Conservation (phyloP, 2,113 vertebrate species). For the Polyodon spathula region DNA sequence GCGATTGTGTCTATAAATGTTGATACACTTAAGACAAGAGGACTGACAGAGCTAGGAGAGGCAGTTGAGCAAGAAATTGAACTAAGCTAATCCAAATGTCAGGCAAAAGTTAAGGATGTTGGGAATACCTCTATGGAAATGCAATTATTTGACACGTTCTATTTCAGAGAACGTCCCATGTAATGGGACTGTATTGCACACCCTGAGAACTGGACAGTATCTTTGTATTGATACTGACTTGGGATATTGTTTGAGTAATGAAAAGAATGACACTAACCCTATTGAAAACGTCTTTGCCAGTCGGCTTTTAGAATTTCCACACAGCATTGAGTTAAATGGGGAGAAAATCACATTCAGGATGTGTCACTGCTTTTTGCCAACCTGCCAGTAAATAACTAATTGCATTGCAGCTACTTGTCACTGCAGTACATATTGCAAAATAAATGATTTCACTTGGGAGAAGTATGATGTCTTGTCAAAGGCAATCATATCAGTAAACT, state of each 20-base stretch:
- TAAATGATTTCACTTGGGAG: constrained; percentile 1
- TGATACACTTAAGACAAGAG: background rate
- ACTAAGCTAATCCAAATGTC: background rate
- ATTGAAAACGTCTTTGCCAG: background rate
- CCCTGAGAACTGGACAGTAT: constrained; percentile 8
- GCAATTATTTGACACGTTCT: background rate
- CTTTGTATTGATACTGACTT: constrained; percentile 10
- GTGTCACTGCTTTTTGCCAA: no score
- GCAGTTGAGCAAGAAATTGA: background rate
- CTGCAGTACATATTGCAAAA: constrained; percentile 5
- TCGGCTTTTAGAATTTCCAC: background rate
- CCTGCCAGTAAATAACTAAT: no score
- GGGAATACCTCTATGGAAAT: background rate
- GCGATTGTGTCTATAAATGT: background rate
- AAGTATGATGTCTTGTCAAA: constrained; percentile 8
- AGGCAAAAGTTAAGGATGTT: background rate
- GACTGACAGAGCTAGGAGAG: background rate
- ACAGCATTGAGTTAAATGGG: background rate
- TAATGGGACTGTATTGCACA: background rate
- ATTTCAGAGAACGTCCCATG: no score
- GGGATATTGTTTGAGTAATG: no score
- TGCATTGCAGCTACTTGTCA: background rate
- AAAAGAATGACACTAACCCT: background rate
- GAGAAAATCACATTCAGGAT: background rate
- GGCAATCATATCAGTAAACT: background rate